These are phyloP conservation scores for Rhopalosiphum maidis DNA, from an alignment of 1,140 invertebrate species.

Conservation along the genomic window DNA sequence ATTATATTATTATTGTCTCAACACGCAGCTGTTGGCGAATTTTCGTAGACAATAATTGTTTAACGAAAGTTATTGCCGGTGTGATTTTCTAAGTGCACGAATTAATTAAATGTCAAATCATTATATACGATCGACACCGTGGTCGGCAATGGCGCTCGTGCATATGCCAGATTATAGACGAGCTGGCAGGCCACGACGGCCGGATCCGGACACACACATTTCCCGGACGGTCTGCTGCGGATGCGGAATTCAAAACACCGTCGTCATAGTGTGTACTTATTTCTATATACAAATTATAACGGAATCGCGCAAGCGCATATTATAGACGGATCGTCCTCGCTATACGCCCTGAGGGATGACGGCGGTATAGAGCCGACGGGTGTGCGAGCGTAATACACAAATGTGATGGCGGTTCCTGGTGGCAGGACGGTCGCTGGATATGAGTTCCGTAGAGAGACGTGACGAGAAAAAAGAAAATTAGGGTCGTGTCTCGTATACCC, in stretches of 20 bases:
- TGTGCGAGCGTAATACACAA: not conserved
- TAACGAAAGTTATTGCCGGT: not conserved
- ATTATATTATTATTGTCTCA: not conserved
- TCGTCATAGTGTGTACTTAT: not conserved
- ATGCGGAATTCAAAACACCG: not conserved
- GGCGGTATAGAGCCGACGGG: not conserved
- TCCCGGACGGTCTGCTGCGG: not conserved
- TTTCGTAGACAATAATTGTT: not conserved
- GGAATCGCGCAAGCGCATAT: not conserved
- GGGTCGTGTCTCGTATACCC: not conserved
- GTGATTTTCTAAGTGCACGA: no score
- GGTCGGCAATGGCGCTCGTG: not conserved
- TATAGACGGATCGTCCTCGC: not conserved
- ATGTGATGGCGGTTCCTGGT: not conserved
- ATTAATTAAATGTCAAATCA: not conserved
- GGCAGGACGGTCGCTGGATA: not conserved
- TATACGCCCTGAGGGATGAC: not conserved
- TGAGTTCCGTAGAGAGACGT: not conserved
- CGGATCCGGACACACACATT: not conserved
- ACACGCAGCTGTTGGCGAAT: not conserved
- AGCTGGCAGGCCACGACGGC: no score
- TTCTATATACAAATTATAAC: not conserved
- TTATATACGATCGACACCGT: not conserved
- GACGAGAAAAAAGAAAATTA: constrained; percentile 29
- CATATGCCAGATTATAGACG: not conserved